phyloP scores from a whole-genome alignment of 2,888 invertebrate genomes.

The Epinotia demarniana region DNA sequence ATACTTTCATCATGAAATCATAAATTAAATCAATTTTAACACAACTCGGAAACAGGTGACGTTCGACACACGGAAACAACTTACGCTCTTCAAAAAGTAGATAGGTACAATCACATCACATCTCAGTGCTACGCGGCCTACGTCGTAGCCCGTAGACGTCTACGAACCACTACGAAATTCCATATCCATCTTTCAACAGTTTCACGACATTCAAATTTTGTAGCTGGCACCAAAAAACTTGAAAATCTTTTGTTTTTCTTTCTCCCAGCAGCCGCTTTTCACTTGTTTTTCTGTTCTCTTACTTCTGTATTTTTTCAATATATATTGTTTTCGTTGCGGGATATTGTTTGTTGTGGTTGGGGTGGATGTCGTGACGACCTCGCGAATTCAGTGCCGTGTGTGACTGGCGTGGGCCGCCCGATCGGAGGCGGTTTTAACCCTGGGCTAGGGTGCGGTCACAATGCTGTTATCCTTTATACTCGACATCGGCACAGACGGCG shows the following conservation, averaged over 20 bases:
- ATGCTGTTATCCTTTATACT: slow-evolving; percentile 19
- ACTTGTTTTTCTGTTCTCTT: background rate
- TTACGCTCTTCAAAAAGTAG: slow-evolving; percentile 10
- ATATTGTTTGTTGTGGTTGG: slow-evolving; percentile 13
- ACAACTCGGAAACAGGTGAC: no score
- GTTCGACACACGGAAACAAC: background rate
- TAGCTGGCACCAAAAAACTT: background rate
- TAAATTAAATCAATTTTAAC: no score
- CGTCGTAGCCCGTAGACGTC: slow-evolving; percentile 35
- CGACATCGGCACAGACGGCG: no score
- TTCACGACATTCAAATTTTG: background rate
- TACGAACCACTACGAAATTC: slow-evolving; percentile 21
- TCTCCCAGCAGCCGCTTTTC: background rate
- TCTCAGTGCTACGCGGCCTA: slow-evolving; percentile 18
- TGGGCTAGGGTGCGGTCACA: slow-evolving; percentile 62
- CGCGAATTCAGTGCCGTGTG: slow-evolving; percentile 57
- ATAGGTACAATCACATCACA: slow-evolving; percentile 11
- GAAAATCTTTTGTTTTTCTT: background rate
- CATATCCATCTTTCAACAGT: background rate
- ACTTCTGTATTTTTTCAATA: slow-evolving; percentile 3
- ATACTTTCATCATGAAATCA: no score
- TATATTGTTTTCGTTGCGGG: slow-evolving; percentile 29
- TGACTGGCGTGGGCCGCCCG: slow-evolving; percentile 65
- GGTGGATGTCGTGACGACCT: slow-evolving; percentile 52
- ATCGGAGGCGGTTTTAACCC: slow-evolving; percentile 68